Evolutionary conservation across 2,888 invertebrate genomes (phyloP), one percentile per base, ranked within the genome.

Genomic region (Melanophora roralis): DNA sequence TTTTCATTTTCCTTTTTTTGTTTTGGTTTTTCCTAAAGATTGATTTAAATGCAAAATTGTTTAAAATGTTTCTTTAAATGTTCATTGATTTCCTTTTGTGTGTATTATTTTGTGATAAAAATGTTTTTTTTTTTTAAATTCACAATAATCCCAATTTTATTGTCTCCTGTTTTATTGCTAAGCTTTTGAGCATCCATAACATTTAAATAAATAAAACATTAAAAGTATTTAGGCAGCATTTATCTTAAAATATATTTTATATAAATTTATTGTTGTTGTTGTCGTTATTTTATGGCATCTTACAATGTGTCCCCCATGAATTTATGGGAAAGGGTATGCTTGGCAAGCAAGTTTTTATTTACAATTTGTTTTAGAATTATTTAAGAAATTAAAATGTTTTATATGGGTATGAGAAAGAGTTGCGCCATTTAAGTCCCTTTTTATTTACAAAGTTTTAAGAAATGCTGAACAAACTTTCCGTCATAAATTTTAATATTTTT

Each of bases 131-230:
- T 7, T 55, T 32, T 6, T n/a, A n/a, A 9, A n/a, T n/a, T 23
- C 36, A 14, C 14, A 11, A 36, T 51, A 64, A 64, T 64, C 36
- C 36, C 8, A 36, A 49, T 49, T 49, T 60, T 21, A 49, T 49
- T 64, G 49, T 47, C 32, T 62, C 14, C 21, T 3, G 11, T n/a
- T 53, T 53, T 34, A 38, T 38, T 36, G 27, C 14, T 23, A 23
- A 21, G 36, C 11, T 11, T 34, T 57, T 36, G 8, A 49, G 36
- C 14, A 9, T 36, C 14, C 14, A 47, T 14, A 47, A 2, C 8
- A 47, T 45, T 68, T 69, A 38, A 68, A 36, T 47, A 23, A 57
- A 59, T 36, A 47, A 36, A 34, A 43, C n/a, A 55, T 67, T 32
- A 67, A 67, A 34, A 19, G 19, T 19, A 8, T 14, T 45, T 23